Conservation (phyloP, 2,888 invertebrate species). For the Phyllotreta cruciferae region DNA sequence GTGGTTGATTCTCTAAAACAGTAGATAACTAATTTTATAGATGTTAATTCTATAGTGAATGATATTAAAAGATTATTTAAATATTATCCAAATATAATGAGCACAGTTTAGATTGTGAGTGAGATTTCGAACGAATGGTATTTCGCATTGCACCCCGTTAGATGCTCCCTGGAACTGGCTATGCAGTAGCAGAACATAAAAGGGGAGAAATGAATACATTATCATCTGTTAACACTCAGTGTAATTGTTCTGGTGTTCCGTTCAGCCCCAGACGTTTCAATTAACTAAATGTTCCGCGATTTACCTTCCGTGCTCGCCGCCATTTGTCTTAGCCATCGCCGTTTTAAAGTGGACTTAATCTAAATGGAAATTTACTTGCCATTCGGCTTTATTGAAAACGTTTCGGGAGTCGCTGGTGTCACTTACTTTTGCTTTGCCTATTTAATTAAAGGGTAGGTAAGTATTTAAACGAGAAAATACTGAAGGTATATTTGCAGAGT, state of each 20-base stretch:
- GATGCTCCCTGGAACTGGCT: not conserved
- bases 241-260: conserved; percentile 60
- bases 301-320: conserved; percentile 55
- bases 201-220: conserved; percentile 60
- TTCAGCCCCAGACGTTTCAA: conserved; percentile 61
- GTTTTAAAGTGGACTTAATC: conserved; percentile 53
- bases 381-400: conserved; percentile 39
- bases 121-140: not conserved
- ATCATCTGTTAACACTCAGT: conserved; percentile 62
- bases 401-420: conserved; percentile 25
- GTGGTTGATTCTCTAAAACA: too few species aligned
- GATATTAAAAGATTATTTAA: too few species aligned
- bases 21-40: too few species aligned
- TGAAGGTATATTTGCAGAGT: too few species aligned
- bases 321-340: conserved; percentile 53
- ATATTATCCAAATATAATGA: too few species aligned
- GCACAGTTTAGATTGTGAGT: not conserved
- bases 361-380: conserved; percentile 54
- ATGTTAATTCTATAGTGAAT: too few species aligned
- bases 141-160: conserved; percentile 6
- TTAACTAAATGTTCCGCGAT: conserved; percentile 63
- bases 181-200: conserved; percentile 33
- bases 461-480: too few species aligned
- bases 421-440: too few species aligned
- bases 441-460: too few species aligned